Base-by-base conservation (phyloP, 2,888 invertebrate genomes). In the Chloromyia formosa region DNA sequence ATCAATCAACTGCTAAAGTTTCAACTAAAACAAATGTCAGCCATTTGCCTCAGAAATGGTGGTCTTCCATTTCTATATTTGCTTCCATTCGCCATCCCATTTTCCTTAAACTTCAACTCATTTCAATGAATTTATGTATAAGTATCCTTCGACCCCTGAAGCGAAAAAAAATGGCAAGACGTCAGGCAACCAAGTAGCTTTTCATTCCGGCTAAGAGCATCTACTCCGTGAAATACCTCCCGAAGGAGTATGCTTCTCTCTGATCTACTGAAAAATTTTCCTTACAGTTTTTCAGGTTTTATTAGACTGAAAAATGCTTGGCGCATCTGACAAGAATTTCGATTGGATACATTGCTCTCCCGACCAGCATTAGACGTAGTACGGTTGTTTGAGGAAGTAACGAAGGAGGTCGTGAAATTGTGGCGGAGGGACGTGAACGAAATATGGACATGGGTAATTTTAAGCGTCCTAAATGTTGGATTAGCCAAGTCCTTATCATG, bases 401-500 rank as follows among this genome's bases (percentile, higher is more conserved):
- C 61, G 35, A 61, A 61, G 42, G n/a, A n/a, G n/a, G n/a, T n/a
- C n/a, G n/a, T n/a, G n/a, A n/a, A n/a, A n/a, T n/a, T n/a, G n/a
- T n/a, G n/a, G n/a, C n/a, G n/a, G 12, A 18, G 27, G n/a, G 23
- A 27, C 54, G 18, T 23, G 27, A 12, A 66, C 2, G 54, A 54
- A 54, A 35, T 54, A 69, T 53, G 69, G 45, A 14, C 54, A 54
- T 9, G 54, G 22, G 27, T 7, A 27, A 69, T 69, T 69, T 54
- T 23, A 54, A 69, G 69, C 69, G 27, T 69, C 69, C 7, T 53
- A 54, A 54, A 69, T 54, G 54, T 14, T 27, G 69, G 69, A 53
- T 69, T 69, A 69, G 27, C 35, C 10, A 69, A 54, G 35, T 54
- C 53, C 45, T 69, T 69, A 54, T 54, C 54, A 49, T 66, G 66